Evolutionary conservation across 2,888 invertebrate genomes (phyloP).

Genomic region (Ischnus inquisitorius): DNA sequence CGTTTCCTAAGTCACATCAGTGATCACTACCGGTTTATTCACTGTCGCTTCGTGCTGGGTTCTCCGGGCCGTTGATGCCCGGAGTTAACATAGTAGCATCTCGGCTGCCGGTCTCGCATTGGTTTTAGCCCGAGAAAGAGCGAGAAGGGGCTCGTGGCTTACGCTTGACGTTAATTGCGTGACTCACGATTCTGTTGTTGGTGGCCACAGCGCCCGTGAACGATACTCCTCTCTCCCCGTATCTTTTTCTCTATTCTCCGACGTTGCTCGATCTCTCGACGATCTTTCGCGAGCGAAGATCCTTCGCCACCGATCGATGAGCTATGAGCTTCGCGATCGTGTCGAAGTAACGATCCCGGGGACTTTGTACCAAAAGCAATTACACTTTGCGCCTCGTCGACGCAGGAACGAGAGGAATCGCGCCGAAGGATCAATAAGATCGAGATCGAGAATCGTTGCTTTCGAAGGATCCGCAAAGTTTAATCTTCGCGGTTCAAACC

Average conservation of each 20-base stretch:
- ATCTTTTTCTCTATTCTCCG: constrained; percentile 4
- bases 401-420: neutral
- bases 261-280: neutral
- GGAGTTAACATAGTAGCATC: constrained; percentile 7
- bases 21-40: constrained; percentile 8
- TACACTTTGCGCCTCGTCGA: constrained; percentile 6
- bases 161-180: constrained; percentile 66
- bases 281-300: neutral
- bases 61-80: neutral
- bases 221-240: constrained; percentile 15
- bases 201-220: neutral
- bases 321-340: constrained; percentile 11
- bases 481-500: neutral
- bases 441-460: neutral
- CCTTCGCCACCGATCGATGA: neutral
- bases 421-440: neutral
- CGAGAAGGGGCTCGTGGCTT: constrained; percentile 7
- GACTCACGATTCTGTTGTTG: constrained; percentile 61
- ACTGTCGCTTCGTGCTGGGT: neutral
- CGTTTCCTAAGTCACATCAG: constrained; percentile 7
- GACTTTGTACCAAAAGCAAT: constrained; percentile 35
- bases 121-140: neutral
- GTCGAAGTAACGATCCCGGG: neutral
- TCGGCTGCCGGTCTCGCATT: constrained; percentile 30
- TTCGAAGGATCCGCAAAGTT: neutral